A percentile compares a stretch with the other conserved stretches of the same genome.
Evolutionary conservation across 2,797 vertebrate species (phyloP).

Genomic region (Pterois miles): DNA sequence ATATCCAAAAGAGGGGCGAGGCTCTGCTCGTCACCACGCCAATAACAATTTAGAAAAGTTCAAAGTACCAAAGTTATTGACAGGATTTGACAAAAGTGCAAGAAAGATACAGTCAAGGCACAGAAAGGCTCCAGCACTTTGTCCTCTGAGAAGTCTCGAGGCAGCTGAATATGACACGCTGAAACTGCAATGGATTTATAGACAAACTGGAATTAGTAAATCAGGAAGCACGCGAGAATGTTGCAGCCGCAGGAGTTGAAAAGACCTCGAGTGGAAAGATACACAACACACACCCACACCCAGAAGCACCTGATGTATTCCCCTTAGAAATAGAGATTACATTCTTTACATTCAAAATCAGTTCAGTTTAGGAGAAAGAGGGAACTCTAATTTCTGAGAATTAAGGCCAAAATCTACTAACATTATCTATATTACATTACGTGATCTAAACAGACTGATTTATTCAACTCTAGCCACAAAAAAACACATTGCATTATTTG

Average conservation of each 20-base stretch:
- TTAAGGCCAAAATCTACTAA: conserved; percentile 61
- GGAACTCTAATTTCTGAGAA: conserved; percentile 41
- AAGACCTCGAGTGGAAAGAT: conserved; percentile 64
- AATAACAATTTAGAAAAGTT: conserved; percentile 50
- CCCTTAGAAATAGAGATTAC: conserved; percentile 59
- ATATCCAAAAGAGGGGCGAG: conserved; percentile 57
- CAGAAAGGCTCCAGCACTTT: conserved; percentile 71
- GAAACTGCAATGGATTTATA: conserved; percentile 60
- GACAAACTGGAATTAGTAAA: conserved; percentile 63
- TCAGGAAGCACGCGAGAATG: conserved; percentile 57
- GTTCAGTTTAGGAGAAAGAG: conserved; percentile 30
- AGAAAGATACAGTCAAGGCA: conserved; percentile 64
- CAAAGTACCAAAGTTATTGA: conserved; percentile 54
- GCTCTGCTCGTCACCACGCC: conserved; percentile 53
- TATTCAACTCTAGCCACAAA: conserved; percentile 88
- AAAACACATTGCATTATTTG: conserved; percentile 80
- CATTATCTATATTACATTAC: conserved; percentile 53
- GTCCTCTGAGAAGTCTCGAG: conserved; percentile 34
- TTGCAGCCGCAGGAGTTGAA: conserved; percentile 72
- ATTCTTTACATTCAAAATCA: conserved; percentile 46
- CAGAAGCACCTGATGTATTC: conserved; percentile 67
- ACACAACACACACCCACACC: conserved; percentile 72
- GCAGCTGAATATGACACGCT: conserved; percentile 47
- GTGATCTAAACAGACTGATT: conserved; percentile 77
- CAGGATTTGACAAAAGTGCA: conserved; percentile 59